Evolutionary conservation across 1,140 invertebrate species (phyloP).

Genomic region (Orussus abietinus): DNA sequence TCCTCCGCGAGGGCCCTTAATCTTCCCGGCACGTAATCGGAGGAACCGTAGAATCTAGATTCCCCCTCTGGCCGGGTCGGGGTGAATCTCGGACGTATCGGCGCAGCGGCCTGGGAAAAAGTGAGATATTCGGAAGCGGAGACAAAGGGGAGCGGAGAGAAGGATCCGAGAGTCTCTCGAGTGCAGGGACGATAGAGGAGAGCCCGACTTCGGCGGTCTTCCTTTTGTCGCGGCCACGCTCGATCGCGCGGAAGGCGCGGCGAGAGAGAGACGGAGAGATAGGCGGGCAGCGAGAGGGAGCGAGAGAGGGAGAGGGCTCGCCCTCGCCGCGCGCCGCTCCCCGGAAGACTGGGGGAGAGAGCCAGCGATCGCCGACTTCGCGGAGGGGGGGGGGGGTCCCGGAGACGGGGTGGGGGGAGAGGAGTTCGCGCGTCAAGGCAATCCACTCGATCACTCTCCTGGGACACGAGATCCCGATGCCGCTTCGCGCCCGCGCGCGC

Average conservation of each 20-base stretch:
- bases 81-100: too few relatives aligned
- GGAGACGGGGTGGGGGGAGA: slow-evolving; percentile 18
- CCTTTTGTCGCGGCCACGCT: too few relatives aligned
- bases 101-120: too few relatives aligned
- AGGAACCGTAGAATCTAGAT: too few relatives aligned
- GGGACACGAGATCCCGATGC: slow-evolving; percentile 11
- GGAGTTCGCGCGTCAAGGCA: slow-evolving; percentile 22
- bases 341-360: background rate
- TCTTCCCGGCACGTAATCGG: too few relatives aligned
- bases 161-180: slow-evolving; percentile 1
- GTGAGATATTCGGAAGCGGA: too few relatives aligned
- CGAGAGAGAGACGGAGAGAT: slow-evolving; percentile 2
- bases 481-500: background rate
- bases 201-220: too few relatives aligned
- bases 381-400: slow-evolving; percentile 14
- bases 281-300: slow-evolving; percentile 2
- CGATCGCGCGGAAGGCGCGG: slow-evolving; percentile 4
- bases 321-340: too few relatives aligned
- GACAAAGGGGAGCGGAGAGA: too few relatives aligned
- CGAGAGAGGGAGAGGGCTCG: slow-evolving; percentile 1
- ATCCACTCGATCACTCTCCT: slow-evolving; percentile 22
- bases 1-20: too few relatives aligned
- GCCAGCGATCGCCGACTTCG: background rate
- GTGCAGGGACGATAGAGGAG: background rate
- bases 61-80: too few relatives aligned